phyloP scores from a whole-genome alignment of 2,888 invertebrate genomes.

The Epirrhoe alternata region DNA sequence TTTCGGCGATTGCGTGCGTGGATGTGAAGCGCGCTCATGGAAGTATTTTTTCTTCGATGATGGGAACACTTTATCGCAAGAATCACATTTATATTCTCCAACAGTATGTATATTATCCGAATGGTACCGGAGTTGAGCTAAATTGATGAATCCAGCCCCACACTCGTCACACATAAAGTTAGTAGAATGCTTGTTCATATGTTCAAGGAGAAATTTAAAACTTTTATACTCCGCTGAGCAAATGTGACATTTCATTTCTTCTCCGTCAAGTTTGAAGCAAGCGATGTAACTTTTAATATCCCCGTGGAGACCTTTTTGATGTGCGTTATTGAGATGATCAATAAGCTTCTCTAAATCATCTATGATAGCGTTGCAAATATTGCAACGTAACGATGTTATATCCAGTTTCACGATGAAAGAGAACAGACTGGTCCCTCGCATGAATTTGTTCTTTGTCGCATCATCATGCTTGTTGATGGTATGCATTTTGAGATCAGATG shows the following conservation, averaged over 20 bases:
- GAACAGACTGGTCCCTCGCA: slow-evolving; percentile 45
- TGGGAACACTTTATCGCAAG: slow-evolving; percentile 35
- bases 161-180: slow-evolving; percentile 64
- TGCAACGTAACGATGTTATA: slow-evolving; percentile 55
- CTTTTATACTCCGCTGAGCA: slow-evolving; percentile 56
- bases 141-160: slow-evolving; percentile 44
- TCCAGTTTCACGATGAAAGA: slow-evolving; percentile 53
- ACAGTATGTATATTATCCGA: slow-evolving; percentile 55
- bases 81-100: slow-evolving; percentile 47
- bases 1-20: slow-evolving; percentile 4
- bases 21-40: slow-evolving; percentile 31
- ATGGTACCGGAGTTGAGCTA: slow-evolving; percentile 53
- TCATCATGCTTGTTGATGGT: slow-evolving; percentile 31
- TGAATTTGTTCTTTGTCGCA: slow-evolving; percentile 29
- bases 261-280: slow-evolving; percentile 66
- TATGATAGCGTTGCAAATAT: slow-evolving; percentile 45
- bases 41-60: slow-evolving; percentile 31
- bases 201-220: slow-evolving; percentile 66
- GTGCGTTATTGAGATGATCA: slow-evolving; percentile 36
- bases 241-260: slow-evolving; percentile 58
- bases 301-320: slow-evolving; percentile 48
- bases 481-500: slow-evolving; percentile 48
- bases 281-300: slow-evolving; percentile 59
- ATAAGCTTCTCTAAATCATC: slow-evolving; percentile 49
- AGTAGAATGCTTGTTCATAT: slow-evolving; percentile 68